phyloP scores from a whole-genome alignment of 2,888 invertebrate species.

The Phytoseiulus persimilis region DNA sequence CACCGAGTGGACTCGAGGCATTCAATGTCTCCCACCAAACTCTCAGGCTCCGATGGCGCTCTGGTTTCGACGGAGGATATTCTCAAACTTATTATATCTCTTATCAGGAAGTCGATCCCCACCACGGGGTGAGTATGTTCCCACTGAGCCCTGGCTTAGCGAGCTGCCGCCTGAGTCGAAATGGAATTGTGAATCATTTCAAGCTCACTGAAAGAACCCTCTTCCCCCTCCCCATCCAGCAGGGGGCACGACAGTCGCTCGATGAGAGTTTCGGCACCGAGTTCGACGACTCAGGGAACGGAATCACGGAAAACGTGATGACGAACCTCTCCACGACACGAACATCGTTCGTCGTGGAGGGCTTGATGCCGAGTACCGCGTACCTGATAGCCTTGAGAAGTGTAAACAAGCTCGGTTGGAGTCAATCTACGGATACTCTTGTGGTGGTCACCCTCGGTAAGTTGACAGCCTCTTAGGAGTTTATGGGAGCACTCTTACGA shows the following conservation, averaged over 20 bases:
- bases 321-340: not conserved
- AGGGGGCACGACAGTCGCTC: not conserved
- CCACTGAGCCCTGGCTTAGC: not conserved
- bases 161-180: not conserved
- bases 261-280: not conserved
- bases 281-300: not conserved
- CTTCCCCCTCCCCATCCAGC: not conserved
- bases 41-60: not conserved
- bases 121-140: not conserved
- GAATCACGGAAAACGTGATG: not conserved
- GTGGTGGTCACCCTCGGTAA: constrained; percentile 17
- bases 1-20: constrained; percentile 26
- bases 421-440: not conserved
- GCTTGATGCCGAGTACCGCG: constrained; percentile 23
- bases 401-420: constrained; percentile 22
- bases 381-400: constrained; percentile 7
- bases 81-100: constrained; percentile 25
- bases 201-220: too few species aligned
- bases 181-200: not conserved
- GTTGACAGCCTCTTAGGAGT: not conserved
- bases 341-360: constrained; percentile 22
- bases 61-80: constrained; percentile 34
- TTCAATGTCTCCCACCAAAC: constrained; percentile 34
- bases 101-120: not conserved
- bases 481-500: not conserved